Base-by-base conservation (phyloP, 92 coral and sea anemone genomes). In the Anthopleura xanthogrammica region DNA sequence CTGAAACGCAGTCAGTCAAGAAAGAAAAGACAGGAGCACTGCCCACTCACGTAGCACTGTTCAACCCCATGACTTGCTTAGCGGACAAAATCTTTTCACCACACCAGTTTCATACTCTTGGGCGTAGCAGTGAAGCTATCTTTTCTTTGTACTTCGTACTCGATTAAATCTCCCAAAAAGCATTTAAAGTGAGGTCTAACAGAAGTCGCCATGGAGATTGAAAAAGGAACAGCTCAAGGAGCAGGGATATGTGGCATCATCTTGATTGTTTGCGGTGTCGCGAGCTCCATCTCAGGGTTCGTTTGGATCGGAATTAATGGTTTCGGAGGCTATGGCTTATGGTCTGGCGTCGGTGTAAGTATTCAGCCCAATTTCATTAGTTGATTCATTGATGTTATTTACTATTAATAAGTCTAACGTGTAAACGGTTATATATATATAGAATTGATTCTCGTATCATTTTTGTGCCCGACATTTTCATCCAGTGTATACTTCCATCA, bases 241-340 rank as follows among this genome's bases (percentile, higher is more conserved):
- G 74, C 74, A 29, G 74, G 74, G 43, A 68, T 68, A 68, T 68
- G 74, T 29, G 74, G 74, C 13, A 68, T 68, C 36, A 68, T 68
- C 42, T 68, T 68, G 74, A 16, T 68, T 3, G 19, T 68, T 29
- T 29, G 74, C 11, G 74, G 74, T 12, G 1, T 68, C 17, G 74
- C 16, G 14, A 68, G 74, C 74, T 2, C 42, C 6, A 11, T 36
- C 8, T 24, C 74, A 36, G 74, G 74, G 0, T 68, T 24, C 36
- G 42, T 68, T 29, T 68, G 74, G 74, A 13, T 68, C 43, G 42
- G 43, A 24, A 68, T 29, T 4, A 17, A 68, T 36, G 74, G 74
- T 13, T 68, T 8, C 12, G 74, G 74, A 68, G 74, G 74, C 46
- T 68, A 9, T 68, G 74, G 74, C 42, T 8, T 68, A 36, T 68